phyloP scores from a whole-genome alignment of 2,888 invertebrate species.

The Neuroscelio doddi region DNA sequence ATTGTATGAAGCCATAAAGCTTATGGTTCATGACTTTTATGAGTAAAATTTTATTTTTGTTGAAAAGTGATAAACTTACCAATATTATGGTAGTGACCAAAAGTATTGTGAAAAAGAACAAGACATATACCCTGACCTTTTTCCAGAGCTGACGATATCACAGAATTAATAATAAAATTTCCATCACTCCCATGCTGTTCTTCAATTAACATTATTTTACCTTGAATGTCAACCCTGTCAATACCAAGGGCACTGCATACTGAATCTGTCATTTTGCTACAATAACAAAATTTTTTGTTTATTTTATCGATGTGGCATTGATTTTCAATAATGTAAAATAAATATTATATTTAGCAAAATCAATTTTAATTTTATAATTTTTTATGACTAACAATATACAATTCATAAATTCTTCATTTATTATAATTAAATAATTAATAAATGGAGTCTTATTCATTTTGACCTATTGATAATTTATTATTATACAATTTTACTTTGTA shows the following conservation, averaged over 20 bases:
- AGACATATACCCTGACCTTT: slow-evolving; percentile 77
- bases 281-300: background rate
- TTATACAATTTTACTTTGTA: no score
- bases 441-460: no score
- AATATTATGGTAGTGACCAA: slow-evolving; percentile 83
- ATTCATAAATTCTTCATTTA: no score
- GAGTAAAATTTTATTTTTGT: background rate
- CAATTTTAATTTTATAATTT: no score
- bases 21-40: no score
- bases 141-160: slow-evolving; percentile 78
- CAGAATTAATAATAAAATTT: slow-evolving; percentile 80
- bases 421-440: no score
- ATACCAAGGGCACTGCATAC: slow-evolving; percentile 79
- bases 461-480: no score
- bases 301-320: no score
- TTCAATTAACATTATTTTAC: slow-evolving; percentile 78
- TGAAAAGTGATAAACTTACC: slow-evolving; percentile 64
- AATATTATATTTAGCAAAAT: no score
- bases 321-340: no score
- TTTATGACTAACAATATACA: no score
- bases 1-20: no score
- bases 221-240: slow-evolving; percentile 74
- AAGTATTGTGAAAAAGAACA: slow-evolving; percentile 80
- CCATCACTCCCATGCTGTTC: slow-evolving; percentile 83
- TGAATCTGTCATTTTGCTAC: slow-evolving; percentile 72